phyloP scores from a whole-genome alignment of 2,113 vertebrate species.

The Bubo scandiacus region DNA sequence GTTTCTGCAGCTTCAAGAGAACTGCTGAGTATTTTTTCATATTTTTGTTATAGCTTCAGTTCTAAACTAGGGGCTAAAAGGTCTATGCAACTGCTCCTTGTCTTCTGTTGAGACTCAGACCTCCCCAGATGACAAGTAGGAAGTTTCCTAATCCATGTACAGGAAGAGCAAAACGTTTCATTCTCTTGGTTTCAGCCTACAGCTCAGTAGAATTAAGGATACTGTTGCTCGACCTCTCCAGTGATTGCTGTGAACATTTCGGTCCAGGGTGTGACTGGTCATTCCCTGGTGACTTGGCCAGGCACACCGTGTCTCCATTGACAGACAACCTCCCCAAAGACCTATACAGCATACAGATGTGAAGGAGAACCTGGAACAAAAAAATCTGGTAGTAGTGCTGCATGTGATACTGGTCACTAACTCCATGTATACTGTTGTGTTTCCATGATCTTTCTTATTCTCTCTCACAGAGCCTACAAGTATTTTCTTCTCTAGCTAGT shows the following conservation, averaged over 20 bases:
- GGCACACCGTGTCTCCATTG: background rate
- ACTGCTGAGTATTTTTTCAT: background rate
- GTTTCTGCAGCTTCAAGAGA: background rate
- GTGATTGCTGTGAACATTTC: background rate
- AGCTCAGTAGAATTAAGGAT: background rate
- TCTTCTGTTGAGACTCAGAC: background rate
- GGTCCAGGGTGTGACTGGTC: background rate
- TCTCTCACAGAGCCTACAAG: background rate
- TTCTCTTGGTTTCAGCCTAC: background rate
- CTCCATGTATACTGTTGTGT: background rate
- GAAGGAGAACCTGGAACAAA: background rate
- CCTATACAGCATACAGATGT: background rate
- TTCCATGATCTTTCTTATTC: background rate
- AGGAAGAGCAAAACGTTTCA: background rate
- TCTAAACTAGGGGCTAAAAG: background rate
- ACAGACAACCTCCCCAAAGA: background rate
- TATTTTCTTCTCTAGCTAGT: background rate
- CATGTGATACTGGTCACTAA: background rate
- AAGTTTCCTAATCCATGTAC: background rate
- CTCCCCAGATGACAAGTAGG: background rate
- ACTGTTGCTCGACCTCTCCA: background rate
- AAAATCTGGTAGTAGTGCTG: background rate
- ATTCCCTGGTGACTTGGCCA: background rate
- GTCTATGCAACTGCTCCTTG: background rate
- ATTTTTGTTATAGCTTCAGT: background rate